These are phyloP conservation scores for Thinocorus orbignyianus DNA, from an alignment of 2,113 vertebrate species.

Conservation along the genomic window DNA sequence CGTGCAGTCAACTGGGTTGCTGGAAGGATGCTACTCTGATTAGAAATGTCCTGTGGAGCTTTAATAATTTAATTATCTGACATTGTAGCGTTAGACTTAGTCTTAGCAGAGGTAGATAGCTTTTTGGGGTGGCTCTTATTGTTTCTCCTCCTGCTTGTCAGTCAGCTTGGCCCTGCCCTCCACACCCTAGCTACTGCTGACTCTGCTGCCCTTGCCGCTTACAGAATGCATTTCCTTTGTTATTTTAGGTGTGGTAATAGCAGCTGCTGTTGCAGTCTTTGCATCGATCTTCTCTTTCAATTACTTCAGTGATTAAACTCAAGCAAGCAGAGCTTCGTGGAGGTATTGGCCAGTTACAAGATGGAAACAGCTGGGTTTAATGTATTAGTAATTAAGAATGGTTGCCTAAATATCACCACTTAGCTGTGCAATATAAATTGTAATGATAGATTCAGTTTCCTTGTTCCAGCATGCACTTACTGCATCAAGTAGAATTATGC, in stretches of 20 bases:
- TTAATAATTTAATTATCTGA: not conserved
- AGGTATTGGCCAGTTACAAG: not conserved
- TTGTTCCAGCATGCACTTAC: slow-evolving; percentile 33
- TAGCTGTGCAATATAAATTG: slow-evolving; percentile 11
- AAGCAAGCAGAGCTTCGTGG: not conserved
- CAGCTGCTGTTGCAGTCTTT: slow-evolving; percentile 69
- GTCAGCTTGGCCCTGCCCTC: not conserved
- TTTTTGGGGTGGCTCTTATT: not conserved
- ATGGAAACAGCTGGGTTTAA: not conserved
- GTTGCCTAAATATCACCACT: not conserved
- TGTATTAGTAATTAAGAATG: not conserved
- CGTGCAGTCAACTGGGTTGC: not conserved
- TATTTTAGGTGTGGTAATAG: slow-evolving; percentile 72
- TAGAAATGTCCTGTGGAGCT: not conserved
- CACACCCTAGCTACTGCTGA: not conserved
- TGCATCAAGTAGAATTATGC: not conserved
- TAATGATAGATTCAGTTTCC: slow-evolving; percentile 29
- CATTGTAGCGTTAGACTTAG: not conserved
- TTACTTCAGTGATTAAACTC: slow-evolving; percentile 78
- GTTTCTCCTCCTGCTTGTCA: not conserved
- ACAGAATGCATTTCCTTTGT: slow-evolving; percentile 39
- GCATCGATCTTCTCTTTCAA: slow-evolving; percentile 74
- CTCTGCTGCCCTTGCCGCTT: not conserved
- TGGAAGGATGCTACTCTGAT: not conserved
- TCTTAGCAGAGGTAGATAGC: not conserved